These are phyloP conservation scores for Taenioides sp. DNA, from an alignment of 2,797 vertebrate species.

Conservation along the genomic window DNA sequence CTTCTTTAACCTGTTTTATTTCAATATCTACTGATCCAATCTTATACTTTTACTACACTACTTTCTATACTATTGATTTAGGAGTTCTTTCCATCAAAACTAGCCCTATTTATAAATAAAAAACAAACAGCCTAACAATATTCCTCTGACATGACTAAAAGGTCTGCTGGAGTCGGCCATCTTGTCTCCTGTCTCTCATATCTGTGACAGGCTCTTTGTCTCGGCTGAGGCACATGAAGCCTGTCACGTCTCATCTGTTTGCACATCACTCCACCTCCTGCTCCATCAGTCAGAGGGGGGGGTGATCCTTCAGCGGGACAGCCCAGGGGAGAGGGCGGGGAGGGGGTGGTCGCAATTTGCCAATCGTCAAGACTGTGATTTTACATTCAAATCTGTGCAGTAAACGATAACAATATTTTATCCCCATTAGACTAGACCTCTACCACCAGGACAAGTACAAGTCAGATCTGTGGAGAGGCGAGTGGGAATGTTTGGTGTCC, in stretches of 20 bases:
- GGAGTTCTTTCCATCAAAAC: too few relatives aligned
- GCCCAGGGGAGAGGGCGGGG: slow-evolving; percentile 16
- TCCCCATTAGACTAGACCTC: too few relatives aligned
- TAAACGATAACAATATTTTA: too few relatives aligned
- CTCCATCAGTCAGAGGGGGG: slow-evolving; percentile 46
- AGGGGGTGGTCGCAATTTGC: slow-evolving; percentile 11
- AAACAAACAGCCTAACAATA: not conserved
- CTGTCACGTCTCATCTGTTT: slow-evolving; percentile 47
- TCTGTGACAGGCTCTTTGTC: slow-evolving; percentile 48
- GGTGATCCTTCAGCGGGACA: not conserved
- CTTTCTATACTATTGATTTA: too few relatives aligned
- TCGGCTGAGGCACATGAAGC: slow-evolving; percentile 32
- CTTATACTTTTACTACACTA: too few relatives aligned
- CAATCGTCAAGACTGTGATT: too few relatives aligned
- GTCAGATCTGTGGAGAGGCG: too few relatives aligned
- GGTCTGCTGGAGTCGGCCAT: slow-evolving; percentile 34
- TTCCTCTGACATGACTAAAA: slow-evolving; percentile 2
- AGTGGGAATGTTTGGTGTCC: too few relatives aligned
- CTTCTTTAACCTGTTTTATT: too few relatives aligned
- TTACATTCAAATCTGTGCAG: too few relatives aligned
- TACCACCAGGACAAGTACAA: too few relatives aligned
- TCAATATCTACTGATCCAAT: too few relatives aligned
- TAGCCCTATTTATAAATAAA: not conserved
- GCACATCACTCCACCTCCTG: slow-evolving; percentile 36
- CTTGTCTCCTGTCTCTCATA: slow-evolving; percentile 44